Percentiles rank a stretch among this genome's conserved stretches.
Conservation (phyloP, 2,888 invertebrate species). For the Brenthis daphne region DNA sequence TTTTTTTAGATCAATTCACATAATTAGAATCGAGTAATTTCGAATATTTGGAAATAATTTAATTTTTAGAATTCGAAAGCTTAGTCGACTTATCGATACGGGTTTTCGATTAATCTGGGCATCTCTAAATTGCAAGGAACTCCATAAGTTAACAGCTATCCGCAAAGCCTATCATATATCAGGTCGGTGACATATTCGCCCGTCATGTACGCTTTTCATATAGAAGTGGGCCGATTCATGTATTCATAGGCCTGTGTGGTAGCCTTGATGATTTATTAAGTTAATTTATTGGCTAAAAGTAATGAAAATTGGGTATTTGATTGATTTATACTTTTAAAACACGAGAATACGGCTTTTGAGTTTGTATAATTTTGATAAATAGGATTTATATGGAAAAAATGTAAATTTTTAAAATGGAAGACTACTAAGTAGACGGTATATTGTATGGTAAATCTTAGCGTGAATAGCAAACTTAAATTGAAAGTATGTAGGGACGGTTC, state of each 20-base stretch:
- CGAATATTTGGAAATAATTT: not conserved
- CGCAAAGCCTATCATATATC: conserved; percentile 72
- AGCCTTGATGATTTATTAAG: conserved; percentile 30
- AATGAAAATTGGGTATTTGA: conserved; percentile 19
- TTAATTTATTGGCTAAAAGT: conserved; percentile 30
- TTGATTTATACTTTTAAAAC: not conserved
- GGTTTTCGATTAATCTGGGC: conserved; percentile 31
- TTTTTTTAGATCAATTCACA: no score
- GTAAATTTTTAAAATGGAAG: no score
- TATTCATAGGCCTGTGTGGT: conserved; percentile 28
- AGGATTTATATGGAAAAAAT: no score
- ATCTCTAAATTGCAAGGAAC: conserved; percentile 61
- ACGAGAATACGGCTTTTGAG: no score
- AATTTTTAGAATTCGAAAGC: no score
- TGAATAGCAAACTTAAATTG: no score
- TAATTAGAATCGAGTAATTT: no score
- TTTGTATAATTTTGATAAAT: no score
- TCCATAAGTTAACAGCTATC: conserved; percentile 76
- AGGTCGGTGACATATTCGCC: conserved; percentile 68
- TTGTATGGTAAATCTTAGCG: no score
- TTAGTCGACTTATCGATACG: conserved; percentile 7
- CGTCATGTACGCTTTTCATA: conserved; percentile 68
- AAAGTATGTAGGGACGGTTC: no score
- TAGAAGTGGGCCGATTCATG: conserved; percentile 32
- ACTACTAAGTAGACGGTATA: no score